A percentile compares a stretch with the other conserved stretches of the same genome.
phyloP scores from a whole-genome alignment of 2,797 vertebrate species.

The Tenualosa thibaudeaui region DNA sequence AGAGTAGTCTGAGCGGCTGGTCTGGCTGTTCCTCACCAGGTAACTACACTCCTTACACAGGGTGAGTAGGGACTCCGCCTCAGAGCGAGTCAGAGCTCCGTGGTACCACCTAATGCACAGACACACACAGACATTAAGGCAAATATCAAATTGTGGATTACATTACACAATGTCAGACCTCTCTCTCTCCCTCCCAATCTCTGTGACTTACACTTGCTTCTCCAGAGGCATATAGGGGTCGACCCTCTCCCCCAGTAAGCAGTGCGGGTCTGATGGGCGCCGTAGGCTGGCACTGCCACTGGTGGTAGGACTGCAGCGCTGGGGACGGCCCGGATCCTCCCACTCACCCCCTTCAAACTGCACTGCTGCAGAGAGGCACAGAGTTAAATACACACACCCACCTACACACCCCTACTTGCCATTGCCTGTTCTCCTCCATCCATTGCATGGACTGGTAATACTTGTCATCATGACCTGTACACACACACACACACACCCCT shows the following conservation, averaged over 20 bases:
- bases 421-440: no score
- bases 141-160: no score
- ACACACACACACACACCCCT: no score
- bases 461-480: no score
- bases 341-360: constrained; percentile 89
- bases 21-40: constrained; percentile 91
- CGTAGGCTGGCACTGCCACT: constrained; percentile 60
- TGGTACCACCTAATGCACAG: constrained; percentile 88
- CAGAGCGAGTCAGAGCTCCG: constrained; percentile 82
- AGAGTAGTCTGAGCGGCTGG: constrained; percentile 84
- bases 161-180: not conserved
- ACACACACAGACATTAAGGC: not conserved
- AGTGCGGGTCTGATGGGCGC: constrained; percentile 67
- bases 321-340: constrained; percentile 71
- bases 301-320: constrained; percentile 59
- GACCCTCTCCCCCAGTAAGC: constrained; percentile 80
- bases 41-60: constrained; percentile 95
- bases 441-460: no score
- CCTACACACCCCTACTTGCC: not conserved
- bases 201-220: constrained; percentile 84
- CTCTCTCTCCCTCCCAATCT: not conserved
- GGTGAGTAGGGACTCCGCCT: constrained; percentile 85
- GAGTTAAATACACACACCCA: not conserved
- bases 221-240: constrained; percentile 84
- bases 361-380: constrained; percentile 66